These are phyloP conservation scores for Eidolon dupreanum DNA, from an alignment of 2,797 vertebrate species.

Conservation along the genomic window DNA sequence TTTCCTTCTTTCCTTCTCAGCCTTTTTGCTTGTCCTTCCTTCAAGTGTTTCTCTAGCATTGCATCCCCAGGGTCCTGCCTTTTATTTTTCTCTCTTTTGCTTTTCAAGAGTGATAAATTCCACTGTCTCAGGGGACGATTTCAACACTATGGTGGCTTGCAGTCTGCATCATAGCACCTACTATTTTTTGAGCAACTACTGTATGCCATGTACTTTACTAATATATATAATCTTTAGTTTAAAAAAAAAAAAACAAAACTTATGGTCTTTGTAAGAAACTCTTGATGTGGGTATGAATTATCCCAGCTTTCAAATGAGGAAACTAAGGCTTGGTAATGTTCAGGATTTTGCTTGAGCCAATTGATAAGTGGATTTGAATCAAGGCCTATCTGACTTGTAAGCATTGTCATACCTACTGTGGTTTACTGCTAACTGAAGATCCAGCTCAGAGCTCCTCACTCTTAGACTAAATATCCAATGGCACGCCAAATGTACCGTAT, in stretches of 20 bases:
- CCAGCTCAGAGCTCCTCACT: background rate
- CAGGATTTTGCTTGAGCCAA: background rate
- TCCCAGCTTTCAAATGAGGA: background rate
- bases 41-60: background rate
- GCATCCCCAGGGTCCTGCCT: background rate
- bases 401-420: background rate
- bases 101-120: background rate
- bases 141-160: background rate
- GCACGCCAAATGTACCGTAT: background rate
- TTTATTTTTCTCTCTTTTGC: background rate
- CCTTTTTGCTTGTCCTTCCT: background rate
- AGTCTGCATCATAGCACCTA: background rate
- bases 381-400: background rate
- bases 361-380: conserved; percentile 32
- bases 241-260: background rate
- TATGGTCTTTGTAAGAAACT: background rate
- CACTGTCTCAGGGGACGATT: background rate
- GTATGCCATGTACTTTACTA: background rate
- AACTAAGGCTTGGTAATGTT: background rate
- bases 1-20: background rate
- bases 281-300: background rate
- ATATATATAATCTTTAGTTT: background rate
- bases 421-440: background rate
- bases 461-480: background rate
- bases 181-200: background rate